Conservation (phyloP, 2,113 vertebrate genomes). For the Xyliphius kryptos region DNA sequence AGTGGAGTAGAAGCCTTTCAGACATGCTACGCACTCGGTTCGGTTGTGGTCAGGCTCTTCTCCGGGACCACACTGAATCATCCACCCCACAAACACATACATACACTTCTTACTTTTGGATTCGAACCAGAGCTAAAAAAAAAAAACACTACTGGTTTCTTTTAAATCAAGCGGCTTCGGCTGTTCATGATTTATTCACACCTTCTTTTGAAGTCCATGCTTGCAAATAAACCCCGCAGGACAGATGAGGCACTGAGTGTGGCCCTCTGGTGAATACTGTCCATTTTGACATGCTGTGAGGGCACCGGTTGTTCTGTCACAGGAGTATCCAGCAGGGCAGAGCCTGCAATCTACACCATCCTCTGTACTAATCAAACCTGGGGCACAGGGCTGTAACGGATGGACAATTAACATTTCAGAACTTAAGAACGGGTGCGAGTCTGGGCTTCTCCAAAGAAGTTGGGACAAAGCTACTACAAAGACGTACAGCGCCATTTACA, state of each 20-base stretch:
- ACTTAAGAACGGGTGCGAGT: too few species aligned
- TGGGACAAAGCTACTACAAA: too few species aligned
- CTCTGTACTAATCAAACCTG: conserved; percentile 68
- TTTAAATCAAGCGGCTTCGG: too few species aligned
- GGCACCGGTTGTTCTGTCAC: conserved; percentile 52
- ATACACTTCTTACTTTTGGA: too few species aligned
- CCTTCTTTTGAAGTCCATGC: conserved; percentile 51
- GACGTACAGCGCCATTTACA: too few species aligned
- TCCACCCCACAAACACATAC: too few species aligned
- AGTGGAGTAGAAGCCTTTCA: conserved; percentile 56
- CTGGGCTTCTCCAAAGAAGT: too few species aligned
- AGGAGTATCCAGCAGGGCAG: conserved; percentile 72
- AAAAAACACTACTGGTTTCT: too few species aligned
- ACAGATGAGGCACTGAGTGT: conserved; percentile 63
- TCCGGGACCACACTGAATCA: conserved; percentile 61
- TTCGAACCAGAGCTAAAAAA: too few species aligned
- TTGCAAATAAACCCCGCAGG: conserved; percentile 64
- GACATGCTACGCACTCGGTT: conserved; percentile 55
- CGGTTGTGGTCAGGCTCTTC: conserved; percentile 58
- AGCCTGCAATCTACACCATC: conserved; percentile 64
- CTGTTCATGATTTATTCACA: too few species aligned
- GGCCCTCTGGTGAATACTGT: conserved; percentile 67
- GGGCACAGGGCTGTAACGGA: conserved; percentile 67
- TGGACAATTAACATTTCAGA: conserved; percentile 24
- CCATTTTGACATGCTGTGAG: conserved; percentile 64